Base-by-base conservation (phyloP, 2,888 invertebrate genomes). In the Pristionchus japonicus region DNA sequence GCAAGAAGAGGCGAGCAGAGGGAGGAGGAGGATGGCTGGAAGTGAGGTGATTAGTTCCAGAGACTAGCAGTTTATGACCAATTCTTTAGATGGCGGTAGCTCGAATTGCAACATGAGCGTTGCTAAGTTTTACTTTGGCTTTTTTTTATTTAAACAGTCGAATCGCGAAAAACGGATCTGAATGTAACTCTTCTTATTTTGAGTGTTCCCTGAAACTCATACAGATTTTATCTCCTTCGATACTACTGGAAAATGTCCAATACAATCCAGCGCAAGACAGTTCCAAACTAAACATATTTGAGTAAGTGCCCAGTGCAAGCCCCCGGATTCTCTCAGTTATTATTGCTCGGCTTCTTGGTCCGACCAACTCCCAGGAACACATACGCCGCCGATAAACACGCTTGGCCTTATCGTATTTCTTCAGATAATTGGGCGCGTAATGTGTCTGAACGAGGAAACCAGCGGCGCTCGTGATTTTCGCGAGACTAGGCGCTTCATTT, bases 361-460 rank as follows among this genome's bases (percentile, higher is more conserved):
- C 7, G 17, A 47, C 27, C 13, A 27, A 77, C 23, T 77, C 77
- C 0, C 23, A 23, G 15, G 17, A 77, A 43, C 77, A 40, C 70
- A 17, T 7, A 27, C 31, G 31, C 13, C 34, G 3, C 40, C 27
- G 70, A 74, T 74, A 0, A 77, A 77, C 77, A 77, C 43, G n/a
- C 43, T 47, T n/a, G 27, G n/a, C 77, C 77, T 77, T 77, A 43
- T 77, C 77, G 27, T 34, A 77, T 47, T 77, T 77, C 77, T 6
- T 15, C 40, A n/a, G 15, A 23, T 77, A 77, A 77, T 77, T 67
- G 37, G 20, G 70, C 31, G 31, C n/a, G 23, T 77, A 77, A 77
- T 77, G 17, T 47, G 77, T 77, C 77, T 77, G 40, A 77, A 77
- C 43, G 27, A 27, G 43, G 77, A 77, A 43, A 77, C 27, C 11